These are phyloP conservation scores for Urocitellus parryii DNA, from an alignment of 2,113 vertebrate species.

Conservation along the genomic window DNA sequence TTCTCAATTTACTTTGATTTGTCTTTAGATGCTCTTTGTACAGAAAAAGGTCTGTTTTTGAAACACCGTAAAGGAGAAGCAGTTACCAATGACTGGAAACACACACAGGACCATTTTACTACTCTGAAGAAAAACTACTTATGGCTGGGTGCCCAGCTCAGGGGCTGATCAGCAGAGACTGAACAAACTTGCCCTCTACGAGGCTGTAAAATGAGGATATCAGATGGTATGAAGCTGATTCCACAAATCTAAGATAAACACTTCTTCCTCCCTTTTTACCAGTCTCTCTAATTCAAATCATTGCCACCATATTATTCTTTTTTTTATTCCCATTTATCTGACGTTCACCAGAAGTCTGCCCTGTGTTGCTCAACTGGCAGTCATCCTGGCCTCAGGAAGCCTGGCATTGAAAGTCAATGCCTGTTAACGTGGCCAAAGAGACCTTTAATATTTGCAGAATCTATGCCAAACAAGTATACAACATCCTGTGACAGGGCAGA, in stretches of 20 bases:
- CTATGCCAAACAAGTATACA: background rate
- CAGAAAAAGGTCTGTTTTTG: background rate
- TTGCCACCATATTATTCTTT: background rate
- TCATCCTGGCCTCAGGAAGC: constrained; percentile 20
- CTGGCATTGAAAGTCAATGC: background rate
- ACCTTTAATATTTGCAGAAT: background rate
- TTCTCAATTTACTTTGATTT: background rate
- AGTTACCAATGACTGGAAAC: background rate
- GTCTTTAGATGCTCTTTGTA: background rate
- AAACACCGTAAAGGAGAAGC: background rate
- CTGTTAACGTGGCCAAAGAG: background rate
- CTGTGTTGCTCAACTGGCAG: background rate
- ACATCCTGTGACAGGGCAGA: background rate
- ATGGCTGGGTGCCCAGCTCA: background rate
- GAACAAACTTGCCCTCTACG: background rate
- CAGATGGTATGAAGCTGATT: background rate
- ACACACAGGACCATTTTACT: background rate
- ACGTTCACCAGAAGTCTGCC: background rate
- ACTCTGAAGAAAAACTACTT: background rate
- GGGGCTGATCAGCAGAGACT: background rate
- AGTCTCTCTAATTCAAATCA: background rate
- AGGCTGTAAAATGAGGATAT: background rate
- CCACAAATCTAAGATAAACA: background rate
- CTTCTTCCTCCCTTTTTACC: background rate
- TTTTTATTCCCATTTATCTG: constrained; percentile 5